Conservation (phyloP, 1,140 invertebrate genomes). For the Tetramorium parvispinum region DNA sequence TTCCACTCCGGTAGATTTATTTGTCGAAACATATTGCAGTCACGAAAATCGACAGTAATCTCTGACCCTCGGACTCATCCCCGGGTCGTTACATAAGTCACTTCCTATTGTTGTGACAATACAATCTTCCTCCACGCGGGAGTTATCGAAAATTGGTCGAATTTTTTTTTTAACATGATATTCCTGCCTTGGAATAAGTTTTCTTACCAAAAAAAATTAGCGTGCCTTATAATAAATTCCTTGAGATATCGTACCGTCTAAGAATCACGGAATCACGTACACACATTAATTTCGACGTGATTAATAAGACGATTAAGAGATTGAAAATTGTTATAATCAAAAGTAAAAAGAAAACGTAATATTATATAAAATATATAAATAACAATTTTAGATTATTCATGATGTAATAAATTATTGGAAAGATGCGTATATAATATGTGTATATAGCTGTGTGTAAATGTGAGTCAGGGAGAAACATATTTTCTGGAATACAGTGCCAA, state of each 20-base stretch:
- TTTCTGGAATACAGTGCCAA: not conserved
- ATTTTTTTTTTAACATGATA: conserved; percentile 8
- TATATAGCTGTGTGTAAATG: not conserved
- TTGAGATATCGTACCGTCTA: not conserved
- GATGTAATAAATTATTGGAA: not conserved
- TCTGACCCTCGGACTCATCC: conserved; percentile 48
- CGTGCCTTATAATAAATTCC: not conserved
- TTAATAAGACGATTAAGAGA: not conserved
- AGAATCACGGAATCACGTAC: not conserved
- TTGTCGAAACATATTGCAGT: conserved; percentile 69
- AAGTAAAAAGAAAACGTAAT: not conserved
- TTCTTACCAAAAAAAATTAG: not conserved
- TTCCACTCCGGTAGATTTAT: conserved; percentile 73
- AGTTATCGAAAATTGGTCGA: conserved; percentile 37
- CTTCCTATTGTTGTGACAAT: conserved; percentile 42
- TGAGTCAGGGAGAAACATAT: not conserved
- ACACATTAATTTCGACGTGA: not conserved
- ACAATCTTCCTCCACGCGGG: not conserved
- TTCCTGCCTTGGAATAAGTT: not conserved
- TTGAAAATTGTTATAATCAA: not conserved
- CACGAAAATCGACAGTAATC: conserved; percentile 68
- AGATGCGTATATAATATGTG: not conserved
- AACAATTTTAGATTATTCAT: conserved; percentile 4
- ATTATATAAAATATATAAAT: not conserved
- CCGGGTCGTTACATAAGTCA: conserved; percentile 29